Conservation (phyloP, 2,797 vertebrate genomes). For the Hydrolagus colliei region DNA sequence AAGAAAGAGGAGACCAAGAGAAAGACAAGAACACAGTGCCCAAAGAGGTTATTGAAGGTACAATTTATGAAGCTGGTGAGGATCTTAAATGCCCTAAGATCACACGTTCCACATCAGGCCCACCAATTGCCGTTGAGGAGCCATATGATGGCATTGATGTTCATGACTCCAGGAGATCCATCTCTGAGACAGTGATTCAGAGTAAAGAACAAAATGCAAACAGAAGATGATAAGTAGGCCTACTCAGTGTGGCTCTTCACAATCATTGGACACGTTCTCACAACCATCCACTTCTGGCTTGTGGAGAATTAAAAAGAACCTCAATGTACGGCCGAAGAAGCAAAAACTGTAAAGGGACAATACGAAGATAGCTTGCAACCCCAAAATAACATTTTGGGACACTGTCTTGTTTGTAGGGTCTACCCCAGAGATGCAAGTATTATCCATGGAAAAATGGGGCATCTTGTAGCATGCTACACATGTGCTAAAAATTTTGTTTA, state of each 20-base stretch:
- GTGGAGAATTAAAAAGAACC: conserved; percentile 47
- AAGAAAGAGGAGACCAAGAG: conserved; percentile 56
- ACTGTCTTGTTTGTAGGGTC: conserved; percentile 79
- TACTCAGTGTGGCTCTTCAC: conserved; percentile 45
- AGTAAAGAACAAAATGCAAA: conserved; percentile 52
- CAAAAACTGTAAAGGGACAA: conserved; percentile 48
- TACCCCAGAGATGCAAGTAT: conserved; percentile 87
- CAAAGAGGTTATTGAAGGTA: conserved; percentile 49
- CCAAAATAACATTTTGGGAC: conserved; percentile 66
- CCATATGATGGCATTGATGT: conserved; percentile 74
- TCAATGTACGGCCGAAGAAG: conserved; percentile 49
- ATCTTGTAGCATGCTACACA: conserved; percentile 83
- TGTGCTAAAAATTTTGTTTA: conserved; percentile 84
- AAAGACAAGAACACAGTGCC: conserved; percentile 44
- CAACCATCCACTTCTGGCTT: conserved; percentile 44
- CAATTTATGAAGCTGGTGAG: conserved; percentile 62
- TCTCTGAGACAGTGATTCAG: conserved; percentile 79
- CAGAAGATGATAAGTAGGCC: conserved; percentile 44
- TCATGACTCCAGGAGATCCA: conserved; percentile 80
- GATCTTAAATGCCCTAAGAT: conserved; percentile 81
- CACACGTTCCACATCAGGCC: conserved; percentile 77
- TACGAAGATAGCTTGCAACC: conserved; percentile 50
- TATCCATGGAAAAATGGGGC: conserved; percentile 83
- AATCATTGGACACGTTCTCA: conserved; percentile 49
- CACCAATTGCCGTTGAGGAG: conserved; percentile 61